Percentiles rank a stretch among this genome's conserved stretches.
Evolutionary conservation across 2,888 invertebrate species (phyloP).

Genomic region (Aquatica leii): DNA sequence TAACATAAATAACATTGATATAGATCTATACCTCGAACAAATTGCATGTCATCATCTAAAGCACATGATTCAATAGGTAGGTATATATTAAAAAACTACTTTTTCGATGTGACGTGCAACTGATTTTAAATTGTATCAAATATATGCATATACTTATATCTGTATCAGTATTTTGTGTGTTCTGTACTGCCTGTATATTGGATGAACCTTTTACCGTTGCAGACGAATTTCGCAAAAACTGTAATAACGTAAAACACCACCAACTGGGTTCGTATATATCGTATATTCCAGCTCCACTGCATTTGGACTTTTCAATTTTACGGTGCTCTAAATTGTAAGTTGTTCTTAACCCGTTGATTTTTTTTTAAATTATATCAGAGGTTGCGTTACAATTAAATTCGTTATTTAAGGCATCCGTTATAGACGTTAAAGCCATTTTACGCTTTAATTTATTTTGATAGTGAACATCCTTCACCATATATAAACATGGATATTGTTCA

Average conservation of each 20-base stretch:
- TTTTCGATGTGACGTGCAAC: too few species aligned
- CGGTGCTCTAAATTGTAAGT: background rate
- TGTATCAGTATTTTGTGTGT: too few species aligned
- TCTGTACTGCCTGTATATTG: too few species aligned
- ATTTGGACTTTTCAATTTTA: background rate
- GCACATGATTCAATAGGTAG: too few species aligned
- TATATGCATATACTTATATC: too few species aligned
- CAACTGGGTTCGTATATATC: background rate
- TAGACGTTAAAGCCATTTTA: background rate
- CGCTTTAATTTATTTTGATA: background rate
- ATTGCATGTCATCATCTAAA: too few species aligned
- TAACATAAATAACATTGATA: too few species aligned
- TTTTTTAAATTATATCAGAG: background rate
- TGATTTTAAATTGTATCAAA: too few species aligned
- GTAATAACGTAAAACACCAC: background rate
- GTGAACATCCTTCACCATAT: background rate
- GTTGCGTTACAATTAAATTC: background rate
- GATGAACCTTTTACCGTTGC: background rate
- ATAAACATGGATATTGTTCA: background rate
- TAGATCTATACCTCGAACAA: too few species aligned
- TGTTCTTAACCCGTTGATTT: background rate
- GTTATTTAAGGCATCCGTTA: background rate
- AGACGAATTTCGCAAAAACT: background rate
- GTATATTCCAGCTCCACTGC: background rate
- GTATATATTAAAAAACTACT: too few species aligned